Evolutionary conservation across 2,113 vertebrate species (phyloP), one percentile per base, ranked within the genome.

Genomic region (Hiodon tergisus): DNA sequence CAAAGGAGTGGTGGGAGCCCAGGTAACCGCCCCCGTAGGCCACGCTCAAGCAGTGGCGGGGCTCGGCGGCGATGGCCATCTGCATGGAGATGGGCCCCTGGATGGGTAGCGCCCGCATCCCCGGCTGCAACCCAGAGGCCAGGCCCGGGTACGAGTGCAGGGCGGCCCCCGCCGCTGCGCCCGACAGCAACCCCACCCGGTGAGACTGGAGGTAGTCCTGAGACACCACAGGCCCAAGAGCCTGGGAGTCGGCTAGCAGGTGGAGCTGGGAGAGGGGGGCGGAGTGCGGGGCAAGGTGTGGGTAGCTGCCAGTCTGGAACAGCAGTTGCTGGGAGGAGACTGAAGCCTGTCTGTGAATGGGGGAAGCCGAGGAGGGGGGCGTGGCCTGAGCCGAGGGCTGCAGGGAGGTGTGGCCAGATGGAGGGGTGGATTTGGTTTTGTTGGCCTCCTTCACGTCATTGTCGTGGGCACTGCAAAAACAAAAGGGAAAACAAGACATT

Each of bases 131-230:
- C 60, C 85, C 78, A 0, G 87, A 77, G 51, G 85, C 85, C 16
- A 93, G 85, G 72, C 87, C 69, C 0, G 93, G 76, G 50, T 84
- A 93, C 0, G 92, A 85, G 14, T 80, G 60, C 71, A 90, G 88
- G 0, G 81, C 63, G 0, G 84, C 78, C 0, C 73, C 47, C 17
- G 70, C n/a, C 0, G 77, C 16, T 2, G 78, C 83, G 46, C 73
- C 87, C 0, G 77, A 87, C 60, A 93, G 83, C 61, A 83, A 75
- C 16, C 90, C 82, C 10, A 91, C 72, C 70, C 86, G 86, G 78
- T 88, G 93, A 47, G 84, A 78, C 83, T 93, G 94, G 47, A 96
- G 85, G 2, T 93, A 94, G 75, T 95, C 90, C 79, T 90, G 90
- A 57, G 93, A 93, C 83, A 91, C 88, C 83, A 92, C 87, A 2